A percentile compares a stretch with the other conserved stretches of the same genome.
These are phyloP conservation scores for Gorsachius magnificus DNA, from an alignment of 2,797 vertebrate species.

Conservation along the genomic window DNA sequence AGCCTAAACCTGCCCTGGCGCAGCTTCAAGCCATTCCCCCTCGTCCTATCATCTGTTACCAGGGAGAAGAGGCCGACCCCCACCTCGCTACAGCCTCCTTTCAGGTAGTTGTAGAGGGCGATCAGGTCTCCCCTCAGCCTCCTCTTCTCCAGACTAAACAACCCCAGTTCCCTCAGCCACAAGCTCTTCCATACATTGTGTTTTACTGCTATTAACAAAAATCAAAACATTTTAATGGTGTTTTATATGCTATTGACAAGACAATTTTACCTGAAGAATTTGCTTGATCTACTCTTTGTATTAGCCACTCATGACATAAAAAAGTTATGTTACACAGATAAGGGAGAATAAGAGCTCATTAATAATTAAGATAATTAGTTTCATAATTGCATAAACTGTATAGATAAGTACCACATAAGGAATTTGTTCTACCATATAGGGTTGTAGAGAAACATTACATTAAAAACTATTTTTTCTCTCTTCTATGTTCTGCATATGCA, in stretches of 20 bases:
- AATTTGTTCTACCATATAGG: neutral
- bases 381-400: constrained; percentile 13
- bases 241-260: neutral
- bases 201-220: neutral
- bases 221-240: neutral
- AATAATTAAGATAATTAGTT: constrained; percentile 18
- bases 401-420: neutral
- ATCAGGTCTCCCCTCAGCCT: too few relatives aligned
- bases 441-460: constrained; percentile 5
- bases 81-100: too few relatives aligned
- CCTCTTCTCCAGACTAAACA: too few relatives aligned
- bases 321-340: neutral
- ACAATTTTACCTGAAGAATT: constrained; percentile 11
- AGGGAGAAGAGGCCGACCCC: too few relatives aligned
- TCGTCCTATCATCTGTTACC: too few relatives aligned
- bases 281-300: neutral
- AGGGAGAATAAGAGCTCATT: neutral
- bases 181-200: neutral
- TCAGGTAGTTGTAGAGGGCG: too few relatives aligned
- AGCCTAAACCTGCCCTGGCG: too few relatives aligned
- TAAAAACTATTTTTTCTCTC: constrained; percentile 29
- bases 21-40: too few relatives aligned
- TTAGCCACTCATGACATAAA: constrained; percentile 2
- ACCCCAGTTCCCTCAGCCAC: too few relatives aligned
- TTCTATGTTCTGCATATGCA: constrained; percentile 15